phyloP scores from a whole-genome alignment of 92 coral and sea anemone species.

The Epizoanthus rinbou region DNA sequence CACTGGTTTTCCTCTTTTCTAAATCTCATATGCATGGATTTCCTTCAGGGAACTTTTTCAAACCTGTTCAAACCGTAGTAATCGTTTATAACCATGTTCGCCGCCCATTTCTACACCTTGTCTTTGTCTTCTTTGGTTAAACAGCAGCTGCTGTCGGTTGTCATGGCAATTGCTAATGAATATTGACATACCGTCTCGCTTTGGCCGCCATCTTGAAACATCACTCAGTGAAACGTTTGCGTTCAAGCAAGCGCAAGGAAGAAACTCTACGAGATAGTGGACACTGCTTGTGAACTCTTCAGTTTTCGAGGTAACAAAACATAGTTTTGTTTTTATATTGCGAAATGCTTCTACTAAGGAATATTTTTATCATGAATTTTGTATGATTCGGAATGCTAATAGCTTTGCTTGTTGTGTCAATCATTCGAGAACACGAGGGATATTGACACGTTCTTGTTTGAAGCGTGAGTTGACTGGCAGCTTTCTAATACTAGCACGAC shows the following conservation, averaged over 20 bases:
- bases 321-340: neutral
- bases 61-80: conserved; percentile 3
- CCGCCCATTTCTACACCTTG: conserved; percentile 36
- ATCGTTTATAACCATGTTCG: neutral
- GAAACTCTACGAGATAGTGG: neutral
- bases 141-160: conserved; percentile 86
- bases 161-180: conserved; percentile 84
- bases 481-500: conserved; percentile 79
- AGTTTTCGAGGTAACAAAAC: conserved; percentile 34
- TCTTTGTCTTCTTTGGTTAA: neutral
- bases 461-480: conserved; percentile 95
- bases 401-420: conserved; percentile 73
- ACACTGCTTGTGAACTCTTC: neutral
- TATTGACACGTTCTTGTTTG: conserved; percentile 95
- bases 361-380: conserved; percentile 56
- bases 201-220: conserved; percentile 91
- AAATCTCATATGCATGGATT: neutral
- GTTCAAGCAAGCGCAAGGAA: neutral
- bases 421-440: conserved; percentile 79
- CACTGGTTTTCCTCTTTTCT: too few relatives aligned
- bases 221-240: conserved; percentile 14
- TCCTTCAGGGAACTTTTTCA: neutral
- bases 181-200: conserved; percentile 81
- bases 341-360: neutral
- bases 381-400: conserved; percentile 78